These are phyloP conservation scores for Enteromius fasciolatus DNA, from an alignment of 2,797 vertebrate genomes.

Conservation along the genomic window DNA sequence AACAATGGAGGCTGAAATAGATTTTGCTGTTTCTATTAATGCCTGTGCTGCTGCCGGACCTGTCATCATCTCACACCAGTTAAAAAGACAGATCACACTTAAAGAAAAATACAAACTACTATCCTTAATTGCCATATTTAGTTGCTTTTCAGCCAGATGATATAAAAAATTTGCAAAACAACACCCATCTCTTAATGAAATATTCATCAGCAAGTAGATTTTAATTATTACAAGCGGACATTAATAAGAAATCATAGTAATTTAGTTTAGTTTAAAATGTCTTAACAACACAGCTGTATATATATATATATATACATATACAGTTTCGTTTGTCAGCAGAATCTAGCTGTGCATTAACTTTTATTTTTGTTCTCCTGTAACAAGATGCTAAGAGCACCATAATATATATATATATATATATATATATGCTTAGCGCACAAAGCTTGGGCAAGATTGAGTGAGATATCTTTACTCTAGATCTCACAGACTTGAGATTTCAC, in stretches of 20 bases:
- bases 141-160: background rate
- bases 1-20: slow-evolving; percentile 50
- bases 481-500: slow-evolving; percentile 44
- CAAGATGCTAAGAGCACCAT: slow-evolving; percentile 9
- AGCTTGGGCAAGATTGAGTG: slow-evolving; percentile 22
- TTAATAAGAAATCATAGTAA: background rate
- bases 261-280: background rate
- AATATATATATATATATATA: background rate
- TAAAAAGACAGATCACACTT: background rate
- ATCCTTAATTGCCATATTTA: background rate
- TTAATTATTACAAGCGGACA: background rate
- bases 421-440: background rate
- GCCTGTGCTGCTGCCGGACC: slow-evolving; percentile 23
- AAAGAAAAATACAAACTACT: background rate
- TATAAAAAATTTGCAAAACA: slow-evolving; percentile 1
- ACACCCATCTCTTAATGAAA: background rate
- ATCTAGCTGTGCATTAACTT: background rate
- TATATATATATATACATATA: background rate
- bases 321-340: background rate
- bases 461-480: slow-evolving; percentile 41
- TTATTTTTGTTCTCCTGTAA: slow-evolving; percentile 30
- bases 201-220: slow-evolving; percentile 4
- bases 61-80: slow-evolving; percentile 1
- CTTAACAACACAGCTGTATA: background rate
- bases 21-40: slow-evolving; percentile 39